Percentiles rank a stretch among this genome's conserved stretches.
Evolutionary conservation across 2,797 vertebrate species (phyloP).

Genomic region (Tauraco hartlaubi): DNA sequence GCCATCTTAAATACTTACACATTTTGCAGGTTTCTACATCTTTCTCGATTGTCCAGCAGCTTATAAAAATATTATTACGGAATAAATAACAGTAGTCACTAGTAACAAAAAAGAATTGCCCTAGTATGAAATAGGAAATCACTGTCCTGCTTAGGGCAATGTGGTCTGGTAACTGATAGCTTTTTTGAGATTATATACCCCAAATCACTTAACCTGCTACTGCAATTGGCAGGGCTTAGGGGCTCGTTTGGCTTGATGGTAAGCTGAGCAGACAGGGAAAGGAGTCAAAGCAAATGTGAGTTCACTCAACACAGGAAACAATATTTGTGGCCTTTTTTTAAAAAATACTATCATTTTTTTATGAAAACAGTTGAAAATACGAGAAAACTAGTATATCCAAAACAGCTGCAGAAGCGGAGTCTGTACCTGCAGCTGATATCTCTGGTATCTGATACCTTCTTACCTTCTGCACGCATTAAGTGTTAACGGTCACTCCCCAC

Average conservation of each 20-base stretch:
- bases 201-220: background rate
- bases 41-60: background rate
- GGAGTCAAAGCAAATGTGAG: background rate
- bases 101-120: background rate
- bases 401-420: background rate
- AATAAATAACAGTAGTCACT: background rate
- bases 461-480: rapidly evolving
- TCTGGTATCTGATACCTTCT: background rate
- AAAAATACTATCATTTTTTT: rapidly evolving
- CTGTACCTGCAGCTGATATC: background rate
- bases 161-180: background rate
- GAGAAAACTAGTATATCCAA: background rate
- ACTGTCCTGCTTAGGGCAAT: background rate
- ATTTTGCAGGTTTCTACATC: background rate
- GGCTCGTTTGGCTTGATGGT: background rate
- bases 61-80: background rate
- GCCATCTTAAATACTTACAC: background rate
- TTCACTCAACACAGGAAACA: background rate
- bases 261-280: background rate
- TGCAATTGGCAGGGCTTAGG: background rate
- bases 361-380: background rate
- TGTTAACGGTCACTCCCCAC: background rate
- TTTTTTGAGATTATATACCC: background rate
- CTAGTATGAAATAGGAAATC: background rate
- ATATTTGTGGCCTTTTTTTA: background rate